Evolutionary conservation across 2,113 vertebrate species (phyloP).

Genomic region (Tiliqua scincoides): DNA sequence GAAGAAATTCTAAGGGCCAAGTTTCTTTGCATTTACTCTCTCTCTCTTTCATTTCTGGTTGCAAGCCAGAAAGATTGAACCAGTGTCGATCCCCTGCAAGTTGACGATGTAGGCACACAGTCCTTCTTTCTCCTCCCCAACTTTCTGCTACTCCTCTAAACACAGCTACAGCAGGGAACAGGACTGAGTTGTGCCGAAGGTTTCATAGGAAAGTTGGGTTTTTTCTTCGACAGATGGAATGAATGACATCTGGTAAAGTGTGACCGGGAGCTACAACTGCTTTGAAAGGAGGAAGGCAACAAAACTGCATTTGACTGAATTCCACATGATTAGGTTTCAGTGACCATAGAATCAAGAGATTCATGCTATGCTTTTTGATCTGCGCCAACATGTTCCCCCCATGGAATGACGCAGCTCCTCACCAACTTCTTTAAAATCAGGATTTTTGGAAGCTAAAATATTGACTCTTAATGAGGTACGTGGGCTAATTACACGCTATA

Average conservation of each 20-base stretch:
- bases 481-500: conserved; percentile 7
- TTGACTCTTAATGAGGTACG: not conserved
- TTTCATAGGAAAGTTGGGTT: not conserved
- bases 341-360: not conserved
- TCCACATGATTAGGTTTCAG: not conserved
- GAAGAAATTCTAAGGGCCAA: no score
- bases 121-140: no score
- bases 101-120: no score
- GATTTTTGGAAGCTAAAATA: not conserved
- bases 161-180: no score
- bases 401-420: not conserved
- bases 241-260: not conserved
- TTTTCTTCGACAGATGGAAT: no score
- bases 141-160: no score
- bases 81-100: no score
- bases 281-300: not conserved
- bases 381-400: not conserved
- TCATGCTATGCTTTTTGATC: not conserved
- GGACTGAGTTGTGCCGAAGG: not conserved
- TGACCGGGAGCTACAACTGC: no score
- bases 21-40: no score
- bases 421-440: not conserved
- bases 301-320: not conserved
- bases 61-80: no score
- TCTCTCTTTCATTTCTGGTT: no score